These are phyloP conservation scores for Chrysotoxum bicinctum DNA, from an alignment of 2,888 invertebrate genomes.

Conservation along the genomic window DNA sequence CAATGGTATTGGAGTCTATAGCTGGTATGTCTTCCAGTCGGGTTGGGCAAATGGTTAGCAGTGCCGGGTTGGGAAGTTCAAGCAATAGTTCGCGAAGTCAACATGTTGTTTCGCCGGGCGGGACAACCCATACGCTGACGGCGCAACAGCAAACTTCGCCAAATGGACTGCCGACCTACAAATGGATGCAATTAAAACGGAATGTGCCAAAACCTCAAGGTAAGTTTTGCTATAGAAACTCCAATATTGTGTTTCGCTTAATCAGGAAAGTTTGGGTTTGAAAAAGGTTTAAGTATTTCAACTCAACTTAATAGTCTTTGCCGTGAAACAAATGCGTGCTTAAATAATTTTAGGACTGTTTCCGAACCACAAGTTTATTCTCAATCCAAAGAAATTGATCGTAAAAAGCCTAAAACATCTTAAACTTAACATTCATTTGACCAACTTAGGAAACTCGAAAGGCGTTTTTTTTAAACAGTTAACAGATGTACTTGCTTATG, in stretches of 20 bases:
- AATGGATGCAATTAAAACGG: conserved; percentile 99
- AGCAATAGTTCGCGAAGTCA: conserved; percentile 76
- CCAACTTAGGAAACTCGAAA: too few species aligned
- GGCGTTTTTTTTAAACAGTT: too few species aligned
- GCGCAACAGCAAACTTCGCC: conserved; percentile 80
- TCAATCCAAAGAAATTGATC: too few species aligned
- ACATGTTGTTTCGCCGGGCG: conserved; percentile 79
- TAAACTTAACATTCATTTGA: too few species aligned
- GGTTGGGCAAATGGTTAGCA: conserved; percentile 48
- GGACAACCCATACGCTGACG: conserved; percentile 76
- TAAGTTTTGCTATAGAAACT: conserved; percentile 78
- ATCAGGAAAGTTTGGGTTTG: background rate
- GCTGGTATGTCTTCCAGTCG: conserved; percentile 54
- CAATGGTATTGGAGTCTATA: conserved; percentile 67
- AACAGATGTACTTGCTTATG: too few species aligned
- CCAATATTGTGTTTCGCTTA: background rate
- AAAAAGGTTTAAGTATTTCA: background rate
- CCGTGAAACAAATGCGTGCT: too few species aligned
- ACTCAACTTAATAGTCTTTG: too few species aligned
- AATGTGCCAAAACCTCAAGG: conserved; percentile 97
- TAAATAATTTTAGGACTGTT: too few species aligned
- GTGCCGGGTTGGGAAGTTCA: conserved; percentile 69
- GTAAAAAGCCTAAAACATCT: too few species aligned
- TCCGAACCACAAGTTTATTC: too few species aligned
- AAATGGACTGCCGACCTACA: conserved; percentile 90